These are phyloP conservation scores for Fissipunctia ypsillon DNA, from an alignment of 2,888 invertebrate species.

Conservation along the genomic window DNA sequence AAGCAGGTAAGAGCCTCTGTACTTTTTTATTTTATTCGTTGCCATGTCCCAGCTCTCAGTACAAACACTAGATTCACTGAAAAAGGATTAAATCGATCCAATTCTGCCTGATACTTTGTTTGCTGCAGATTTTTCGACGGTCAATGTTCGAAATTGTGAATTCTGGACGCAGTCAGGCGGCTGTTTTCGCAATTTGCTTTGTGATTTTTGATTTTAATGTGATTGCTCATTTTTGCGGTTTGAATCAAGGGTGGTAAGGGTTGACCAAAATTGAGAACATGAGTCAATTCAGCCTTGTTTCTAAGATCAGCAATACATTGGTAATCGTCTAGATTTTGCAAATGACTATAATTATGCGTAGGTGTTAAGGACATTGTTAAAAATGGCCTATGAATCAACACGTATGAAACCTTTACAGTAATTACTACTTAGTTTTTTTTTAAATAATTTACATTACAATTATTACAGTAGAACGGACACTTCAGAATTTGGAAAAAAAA, in stretches of 20 bases:
- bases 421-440: no score
- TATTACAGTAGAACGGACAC: no score
- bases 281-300: not conserved
- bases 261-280: no score
- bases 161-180: constrained; percentile 10
- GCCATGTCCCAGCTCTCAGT: constrained; percentile 50
- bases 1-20: constrained; percentile 41
- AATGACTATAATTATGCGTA: not conserved
- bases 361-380: no score
- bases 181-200: constrained; percentile 35
- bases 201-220: constrained; percentile 25
- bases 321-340: not conserved
- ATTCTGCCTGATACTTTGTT: constrained; percentile 61
- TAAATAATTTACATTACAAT: no score
- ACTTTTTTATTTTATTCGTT: constrained; percentile 62
- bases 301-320: not conserved
- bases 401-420: no score
- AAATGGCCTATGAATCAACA: no score
- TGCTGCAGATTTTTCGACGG: constrained; percentile 62
- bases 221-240: not conserved
- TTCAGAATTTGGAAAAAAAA: no score
- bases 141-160: constrained; percentile 9
- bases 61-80: constrained; percentile 66
- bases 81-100: constrained; percentile 74
- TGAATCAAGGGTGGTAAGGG: not conserved